phyloP scores from a whole-genome alignment of 2,113 vertebrate genomes.

The Quiscalus mexicanus region DNA sequence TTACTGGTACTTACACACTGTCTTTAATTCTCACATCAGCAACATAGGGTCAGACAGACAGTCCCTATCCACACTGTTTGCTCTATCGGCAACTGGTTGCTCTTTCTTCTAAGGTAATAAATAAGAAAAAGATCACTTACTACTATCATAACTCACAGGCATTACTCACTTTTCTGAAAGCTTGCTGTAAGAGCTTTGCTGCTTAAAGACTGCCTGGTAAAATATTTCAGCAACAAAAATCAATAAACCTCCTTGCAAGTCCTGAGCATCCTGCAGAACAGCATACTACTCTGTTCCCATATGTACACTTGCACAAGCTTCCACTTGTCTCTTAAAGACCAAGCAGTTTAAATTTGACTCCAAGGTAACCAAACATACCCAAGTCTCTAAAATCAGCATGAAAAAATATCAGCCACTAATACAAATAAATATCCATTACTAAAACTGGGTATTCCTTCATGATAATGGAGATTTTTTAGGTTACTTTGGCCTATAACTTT shows the following conservation, averaged over 20 bases:
- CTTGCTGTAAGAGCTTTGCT: neutral
- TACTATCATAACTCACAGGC: neutral
- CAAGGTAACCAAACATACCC: neutral
- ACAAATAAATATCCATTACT: neutral
- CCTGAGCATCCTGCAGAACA: fast-evolving
- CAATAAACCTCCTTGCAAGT: neutral
- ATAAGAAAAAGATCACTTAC: neutral
- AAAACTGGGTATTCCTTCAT: neutral
- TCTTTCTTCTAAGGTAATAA: neutral
- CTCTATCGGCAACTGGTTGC: neutral
- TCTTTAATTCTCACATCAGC: neutral
- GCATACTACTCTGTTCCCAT: neutral
- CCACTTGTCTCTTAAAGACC: neutral
- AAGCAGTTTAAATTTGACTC: neutral
- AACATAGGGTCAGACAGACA: neutral
- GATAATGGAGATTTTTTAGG: neutral
- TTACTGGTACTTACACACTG: neutral
- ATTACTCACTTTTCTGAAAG: neutral
- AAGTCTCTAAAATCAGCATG: neutral
- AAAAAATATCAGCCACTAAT: neutral
- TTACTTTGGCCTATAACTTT: neutral
- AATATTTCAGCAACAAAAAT: neutral
- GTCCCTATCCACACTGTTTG: neutral
- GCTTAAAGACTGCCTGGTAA: neutral
- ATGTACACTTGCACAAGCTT: neutral